These are phyloP conservation scores for Dinothrombium tinctorium DNA, from an alignment of 1,140 invertebrate genomes.

Conservation along the genomic window DNA sequence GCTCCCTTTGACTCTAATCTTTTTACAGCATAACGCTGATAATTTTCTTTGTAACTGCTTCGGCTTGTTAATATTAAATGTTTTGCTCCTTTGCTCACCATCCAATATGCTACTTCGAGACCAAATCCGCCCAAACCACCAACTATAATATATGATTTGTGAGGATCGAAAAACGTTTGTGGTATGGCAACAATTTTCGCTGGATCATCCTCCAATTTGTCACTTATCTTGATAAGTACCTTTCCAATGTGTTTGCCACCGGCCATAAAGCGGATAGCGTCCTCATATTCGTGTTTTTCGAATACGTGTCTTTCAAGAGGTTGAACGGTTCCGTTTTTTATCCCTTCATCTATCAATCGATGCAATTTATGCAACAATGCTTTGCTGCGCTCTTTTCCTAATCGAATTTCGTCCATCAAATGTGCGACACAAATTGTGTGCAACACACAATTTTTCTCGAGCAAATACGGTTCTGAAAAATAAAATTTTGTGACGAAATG, in stretches of 20 bases:
- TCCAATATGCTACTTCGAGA: slow-evolving; percentile 69
- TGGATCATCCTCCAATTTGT: slow-evolving; percentile 16
- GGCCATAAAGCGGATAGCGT: slow-evolving; percentile 87
- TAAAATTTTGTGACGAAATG: no score
- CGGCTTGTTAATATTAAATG: slow-evolving; percentile 63
- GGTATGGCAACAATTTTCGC: slow-evolving; percentile 11
- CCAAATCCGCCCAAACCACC: slow-evolving; percentile 85
- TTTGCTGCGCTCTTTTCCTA: no score
- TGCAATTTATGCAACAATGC: no score
- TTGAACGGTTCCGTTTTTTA: slow-evolving; percentile 52
- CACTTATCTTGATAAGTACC: slow-evolving; percentile 31
- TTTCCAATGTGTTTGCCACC: slow-evolving; percentile 91
- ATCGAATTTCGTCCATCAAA: no score
- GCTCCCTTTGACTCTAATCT: slow-evolving; percentile 32
- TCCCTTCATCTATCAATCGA: slow-evolving; percentile 56
- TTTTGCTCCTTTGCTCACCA: slow-evolving; percentile 54
- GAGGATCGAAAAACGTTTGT: slow-evolving; percentile 35
- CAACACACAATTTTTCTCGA: no score
- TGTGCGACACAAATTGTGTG: no score
- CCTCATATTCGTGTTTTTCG: slow-evolving; percentile 56
- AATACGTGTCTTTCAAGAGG: slow-evolving; percentile 62
- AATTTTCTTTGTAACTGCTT: slow-evolving; percentile 59
- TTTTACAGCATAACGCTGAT: slow-evolving; percentile 31
- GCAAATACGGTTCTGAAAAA: no score
- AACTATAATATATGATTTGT: slow-evolving; percentile 63